Base-by-base conservation (phyloP, 2,888 invertebrate genomes). In the Tiliacea citrago region DNA sequence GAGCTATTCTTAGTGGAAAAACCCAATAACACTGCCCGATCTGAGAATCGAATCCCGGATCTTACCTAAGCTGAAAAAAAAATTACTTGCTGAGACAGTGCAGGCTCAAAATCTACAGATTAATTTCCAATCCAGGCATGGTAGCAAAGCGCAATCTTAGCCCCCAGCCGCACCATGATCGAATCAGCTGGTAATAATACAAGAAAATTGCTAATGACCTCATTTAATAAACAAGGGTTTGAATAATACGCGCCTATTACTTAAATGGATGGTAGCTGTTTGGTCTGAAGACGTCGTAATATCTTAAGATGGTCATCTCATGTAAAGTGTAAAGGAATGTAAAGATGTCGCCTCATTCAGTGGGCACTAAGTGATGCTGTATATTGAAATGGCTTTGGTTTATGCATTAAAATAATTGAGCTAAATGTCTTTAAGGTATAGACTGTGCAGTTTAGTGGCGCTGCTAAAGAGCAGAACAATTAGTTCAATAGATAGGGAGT, bases 161-260 rank as follows among this genome's bases (percentile, higher is more conserved):
- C 73, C 51, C 66, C 80, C 79, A 57, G 47, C 62, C 57, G 61
- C 76, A 74, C 73, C 79, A 85, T 88, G 89, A 91, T 90, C 86
- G 88, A 91, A 90, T 88, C 88, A 87, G 78, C 86, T 83, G 86
- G 90, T 90, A 89, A 88, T 90, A 89, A 89, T 91, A 92, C 92
- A 91, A 91, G 92, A 91, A 93, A 92, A 92, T 91, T 90, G 91
- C 91, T 92, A 93, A 93, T 92, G 90, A 91, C 88, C 90, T 88
- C 93, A 92, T 93, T 93, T 93, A 91, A 92, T 93, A 92, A 93
- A 93, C 92, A 91, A 92, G 92, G 82, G 82, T 81, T 90, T 92
- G 90, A 90, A 88, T 89, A 90, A 92, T 90, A 88, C 79, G 84
- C 82, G 77, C 72, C 86, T 84, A 89, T 90, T 90, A 89, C 80